These are phyloP conservation scores for Anastrepha ludens DNA, from an alignment of 1,140 invertebrate genomes.

Conservation along the genomic window DNA sequence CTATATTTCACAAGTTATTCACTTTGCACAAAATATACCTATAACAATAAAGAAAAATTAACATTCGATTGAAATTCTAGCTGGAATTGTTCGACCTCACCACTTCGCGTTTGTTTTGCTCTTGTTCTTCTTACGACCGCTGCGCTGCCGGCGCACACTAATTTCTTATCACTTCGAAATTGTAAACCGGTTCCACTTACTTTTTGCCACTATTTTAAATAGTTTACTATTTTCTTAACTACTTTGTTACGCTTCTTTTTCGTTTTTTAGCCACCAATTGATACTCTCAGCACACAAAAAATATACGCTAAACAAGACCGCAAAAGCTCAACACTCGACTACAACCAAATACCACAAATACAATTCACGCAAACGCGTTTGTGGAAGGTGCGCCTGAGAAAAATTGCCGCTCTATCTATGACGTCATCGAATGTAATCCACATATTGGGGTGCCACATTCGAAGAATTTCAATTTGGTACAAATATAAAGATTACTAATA, in stretches of 20 bases:
- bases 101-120: constrained; percentile 43
- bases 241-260: constrained; percentile 4
- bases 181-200: constrained; percentile 41
- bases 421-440: constrained; percentile 38
- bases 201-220: constrained; percentile 21
- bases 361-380: constrained; percentile 27
- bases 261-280: constrained; percentile 8
- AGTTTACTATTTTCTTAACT: constrained; percentile 19
- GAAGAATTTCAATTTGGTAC: no score
- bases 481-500: no score
- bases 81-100: not conserved
- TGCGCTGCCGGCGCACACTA: not conserved
- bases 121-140: not conserved
- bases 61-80: constrained; percentile 4
- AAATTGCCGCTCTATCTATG: constrained; percentile 1
- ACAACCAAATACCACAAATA: not conserved
- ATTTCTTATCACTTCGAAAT: constrained; percentile 23
- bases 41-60: not conserved
- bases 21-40: not conserved
- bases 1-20: not conserved
- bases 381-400: not conserved
- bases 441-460: not conserved
- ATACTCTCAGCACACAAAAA: constrained; percentile 41
- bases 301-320: constrained; percentile 3
- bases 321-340: constrained; percentile 5